Percentiles rank a stretch among this genome's conserved stretches.
phyloP scores from a whole-genome alignment of 2,113 vertebrate genomes.

The Passer domesticus region DNA sequence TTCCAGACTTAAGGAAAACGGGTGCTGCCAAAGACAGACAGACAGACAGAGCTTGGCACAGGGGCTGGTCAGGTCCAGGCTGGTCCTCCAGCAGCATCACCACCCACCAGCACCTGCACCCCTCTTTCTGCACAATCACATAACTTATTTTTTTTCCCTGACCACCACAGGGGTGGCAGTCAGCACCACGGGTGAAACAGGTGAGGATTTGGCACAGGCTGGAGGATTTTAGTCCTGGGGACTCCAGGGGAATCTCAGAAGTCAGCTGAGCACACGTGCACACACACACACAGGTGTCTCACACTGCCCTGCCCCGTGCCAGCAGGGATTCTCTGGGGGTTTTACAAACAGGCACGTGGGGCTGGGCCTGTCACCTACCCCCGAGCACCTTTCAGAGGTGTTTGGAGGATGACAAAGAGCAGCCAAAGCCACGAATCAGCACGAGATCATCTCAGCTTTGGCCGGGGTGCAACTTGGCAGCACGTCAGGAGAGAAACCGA shows the following conservation, averaged over 20 bases:
- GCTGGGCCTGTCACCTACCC: not conserved
- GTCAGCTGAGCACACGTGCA: not conserved
- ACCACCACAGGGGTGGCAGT: rapidly evolving
- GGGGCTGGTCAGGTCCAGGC: not conserved
- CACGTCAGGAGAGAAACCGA: not conserved
- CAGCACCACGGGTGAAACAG: rapidly evolving
- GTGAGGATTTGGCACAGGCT: not conserved
- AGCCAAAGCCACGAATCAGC: not conserved
- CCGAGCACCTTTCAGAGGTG: not conserved
- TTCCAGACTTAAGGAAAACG: not conserved
- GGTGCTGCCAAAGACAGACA: not conserved
- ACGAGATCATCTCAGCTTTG: not conserved
- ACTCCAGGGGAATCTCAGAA: not conserved
- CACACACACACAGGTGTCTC: not conserved
- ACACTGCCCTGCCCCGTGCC: not conserved
- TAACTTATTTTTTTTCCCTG: not conserved
- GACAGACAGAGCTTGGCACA: not conserved
- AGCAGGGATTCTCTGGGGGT: not conserved
- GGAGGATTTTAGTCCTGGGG: not conserved
- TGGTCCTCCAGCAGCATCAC: not conserved
- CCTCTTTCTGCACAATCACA: not conserved
- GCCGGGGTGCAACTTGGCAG: not conserved
- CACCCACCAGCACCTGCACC: not conserved
- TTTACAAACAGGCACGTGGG: not conserved
- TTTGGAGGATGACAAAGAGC: constrained; percentile 14